Base-by-base conservation (phyloP, 1,140 invertebrate species). In the Thalassaphorura encarpata region DNA sequence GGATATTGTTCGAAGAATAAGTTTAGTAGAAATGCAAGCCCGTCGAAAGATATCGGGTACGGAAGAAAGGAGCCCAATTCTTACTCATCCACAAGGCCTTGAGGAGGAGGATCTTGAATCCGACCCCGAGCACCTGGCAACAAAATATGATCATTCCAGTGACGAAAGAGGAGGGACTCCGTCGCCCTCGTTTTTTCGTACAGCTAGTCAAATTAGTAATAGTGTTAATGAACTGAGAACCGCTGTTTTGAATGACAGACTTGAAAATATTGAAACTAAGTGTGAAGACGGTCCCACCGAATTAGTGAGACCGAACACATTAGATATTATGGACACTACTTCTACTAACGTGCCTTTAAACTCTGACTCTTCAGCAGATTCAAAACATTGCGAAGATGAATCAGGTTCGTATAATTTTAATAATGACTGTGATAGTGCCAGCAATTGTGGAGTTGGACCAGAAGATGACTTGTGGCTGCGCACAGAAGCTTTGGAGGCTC, bases 401-500 rank as follows among this genome's bases (percentile, higher is more conserved):
- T 33, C 24, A 5, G 19, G 4, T 55, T 27, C 16, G 24, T 6
- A 41, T 18, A 52, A 18, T 24, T 16, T 24, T 40, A 43, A 15
- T 21, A 42, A 16, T 40, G 39, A 41, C 36, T 52, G 52, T 52
- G 51, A 59, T 54, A 52, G 52, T 26, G 51, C 39, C 16, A 41
- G 43, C 21, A 23, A 52, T 27, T 48, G 27, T 47, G 23, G 52
- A 43, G 16, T 8, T 6, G 29, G 50, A 46, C 18, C 21, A 27
- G 29, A 33, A 54, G 2, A 62, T 54, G 54, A 56, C 11, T 40
- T 62, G 5, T 62, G 60, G 60, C 47, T 62, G 21, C 46, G 60
- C 39, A 62, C 56, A 0, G 60, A 58, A 52, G 53, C 56, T 23
- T 36, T 36, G 33, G n/a, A n/a, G n/a, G n/a, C n/a, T n/a, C 26